Base-by-base conservation (phyloP, 1,140 invertebrate genomes). In the Forficula auricularia region DNA sequence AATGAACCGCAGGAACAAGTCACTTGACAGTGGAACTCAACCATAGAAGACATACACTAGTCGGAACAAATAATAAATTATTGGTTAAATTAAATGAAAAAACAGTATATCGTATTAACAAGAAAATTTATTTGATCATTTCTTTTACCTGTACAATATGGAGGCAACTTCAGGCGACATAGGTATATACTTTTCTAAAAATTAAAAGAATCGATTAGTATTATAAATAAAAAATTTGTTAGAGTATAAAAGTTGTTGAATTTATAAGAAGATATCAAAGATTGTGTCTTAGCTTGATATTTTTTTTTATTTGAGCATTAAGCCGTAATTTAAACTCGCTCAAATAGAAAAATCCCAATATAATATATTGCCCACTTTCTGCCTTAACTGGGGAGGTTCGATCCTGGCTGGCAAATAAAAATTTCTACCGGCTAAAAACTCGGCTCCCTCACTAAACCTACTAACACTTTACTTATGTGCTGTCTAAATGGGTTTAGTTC, bases 181-280 rank as follows among this genome's bases (percentile, higher is more conserved):
- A 89, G 50, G 82, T 86, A 68, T 90, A 90, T 50, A 88, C 73
- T 75, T 89, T 89, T 62, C 84, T 81, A 62, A 42, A 65, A 38
- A 49, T 43, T 60, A 54, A 51, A 48, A 51, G 20, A 46, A 39
- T 22, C 18, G 40, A 27, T 14, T 16, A 40, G 6, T 40, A 38
- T 43, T 9, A n/a, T n/a, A 9, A 9, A 9, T 32, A n/a, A 32
- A 9, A 9, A n/a, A 9, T 9, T 9, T 32, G 9, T 9, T 9
- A 32, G 31, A 32, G n/a, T 32, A 32, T 32, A 32, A n/a, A 32
- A 32, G n/a, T 32, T 9, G 9, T 32, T 9, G n/a, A 32, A n/a
- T 32, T 32, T 32, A n/a, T 9, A n/a, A 9, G n/a, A 32, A 9
- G 9, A 32, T 32, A 32, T 32, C 9, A 32, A 9, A 32, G 31